A percentile compares a stretch with the other conserved stretches of the same genome.
phyloP scores from a whole-genome alignment of 2,797 vertebrate species.

The Bryconaethiops microstoma region DNA sequence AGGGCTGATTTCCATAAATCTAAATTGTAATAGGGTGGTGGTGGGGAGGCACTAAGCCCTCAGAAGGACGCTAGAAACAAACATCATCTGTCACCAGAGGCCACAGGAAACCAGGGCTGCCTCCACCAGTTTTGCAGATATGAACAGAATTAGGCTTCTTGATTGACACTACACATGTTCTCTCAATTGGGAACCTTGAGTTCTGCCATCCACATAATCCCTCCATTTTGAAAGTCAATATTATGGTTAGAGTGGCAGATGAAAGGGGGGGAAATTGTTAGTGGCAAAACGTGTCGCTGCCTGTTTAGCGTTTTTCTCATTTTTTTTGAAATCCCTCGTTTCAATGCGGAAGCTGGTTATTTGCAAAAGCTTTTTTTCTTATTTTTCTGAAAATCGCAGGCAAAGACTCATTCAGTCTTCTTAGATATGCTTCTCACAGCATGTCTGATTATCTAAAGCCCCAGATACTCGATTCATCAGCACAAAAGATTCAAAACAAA shows the following conservation, averaged over 20 bases:
- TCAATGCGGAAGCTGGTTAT: slow-evolving; percentile 30
- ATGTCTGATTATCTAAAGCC: slow-evolving; percentile 34
- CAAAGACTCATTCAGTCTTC: slow-evolving; percentile 20
- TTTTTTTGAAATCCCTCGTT: background rate
- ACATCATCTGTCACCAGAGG: slow-evolving; percentile 61
- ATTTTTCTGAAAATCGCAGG: slow-evolving; percentile 13
- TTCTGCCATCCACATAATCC: slow-evolving; percentile 30
- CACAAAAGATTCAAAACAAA: slow-evolving; percentile 27
- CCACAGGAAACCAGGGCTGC: slow-evolving; percentile 63
- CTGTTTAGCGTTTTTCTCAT: slow-evolving; percentile 25
- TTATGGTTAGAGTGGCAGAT: slow-evolving; percentile 33
- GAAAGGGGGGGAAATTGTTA: slow-evolving; percentile 34
- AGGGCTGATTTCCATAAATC: slow-evolving; percentile 77
- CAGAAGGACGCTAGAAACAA: slow-evolving; percentile 61
- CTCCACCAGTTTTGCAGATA: slow-evolving; percentile 56
- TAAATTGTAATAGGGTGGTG: slow-evolving; percentile 70
- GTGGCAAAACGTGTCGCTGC: slow-evolving; percentile 25
- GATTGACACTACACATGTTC: slow-evolving; percentile 62
- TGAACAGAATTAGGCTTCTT: slow-evolving; percentile 58
- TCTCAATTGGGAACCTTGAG: slow-evolving; percentile 53
- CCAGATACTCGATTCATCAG: slow-evolving; percentile 21
- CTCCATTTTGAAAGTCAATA: slow-evolving; percentile 60
- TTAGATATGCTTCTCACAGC: slow-evolving; percentile 21
- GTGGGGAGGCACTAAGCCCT: slow-evolving; percentile 53
- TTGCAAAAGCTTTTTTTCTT: slow-evolving; percentile 14